Evolutionary conservation across 2,113 vertebrate species (phyloP).

Genomic region (Atractosteus spatula): DNA sequence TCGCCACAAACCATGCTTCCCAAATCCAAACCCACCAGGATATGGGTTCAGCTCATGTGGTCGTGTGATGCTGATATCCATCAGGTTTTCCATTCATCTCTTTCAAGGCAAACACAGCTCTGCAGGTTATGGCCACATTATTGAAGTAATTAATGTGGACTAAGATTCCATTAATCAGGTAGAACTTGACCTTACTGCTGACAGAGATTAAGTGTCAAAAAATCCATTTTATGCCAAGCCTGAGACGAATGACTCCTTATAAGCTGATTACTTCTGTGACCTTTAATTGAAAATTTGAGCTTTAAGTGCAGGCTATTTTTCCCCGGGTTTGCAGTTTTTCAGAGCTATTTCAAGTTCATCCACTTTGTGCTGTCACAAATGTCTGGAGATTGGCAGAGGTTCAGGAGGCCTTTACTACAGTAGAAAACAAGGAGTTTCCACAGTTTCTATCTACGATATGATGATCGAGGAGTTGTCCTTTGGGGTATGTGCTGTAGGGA

Average conservation of each 20-base stretch:
- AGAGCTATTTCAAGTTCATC: background rate
- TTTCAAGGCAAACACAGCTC: constrained; percentile 33
- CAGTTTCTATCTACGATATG: too few species aligned
- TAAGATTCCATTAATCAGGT: constrained; percentile 62
- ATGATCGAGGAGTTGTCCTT: too few species aligned
- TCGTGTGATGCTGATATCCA: too few species aligned
- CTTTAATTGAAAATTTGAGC: background rate
- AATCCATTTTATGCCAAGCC: constrained; percentile 19
- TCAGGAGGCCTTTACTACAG: background rate
- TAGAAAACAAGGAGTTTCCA: background rate
- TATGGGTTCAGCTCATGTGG: too few species aligned
- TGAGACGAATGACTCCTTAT: background rate
- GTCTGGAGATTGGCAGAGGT: background rate
- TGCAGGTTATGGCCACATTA: constrained; percentile 29
- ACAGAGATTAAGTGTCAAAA: constrained; percentile 56
- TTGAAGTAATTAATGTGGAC: constrained; percentile 56
- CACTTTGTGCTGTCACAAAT: background rate
- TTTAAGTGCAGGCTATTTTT: background rate
- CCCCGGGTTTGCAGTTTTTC: background rate
- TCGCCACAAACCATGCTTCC: too few species aligned
- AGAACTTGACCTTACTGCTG: constrained; percentile 64
- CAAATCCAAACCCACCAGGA: too few species aligned
- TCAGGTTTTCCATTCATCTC: constrained; percentile 23
- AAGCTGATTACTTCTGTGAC: background rate
- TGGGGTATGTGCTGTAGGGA: too few species aligned